Base-by-base conservation (phyloP, 2,113 vertebrate species). In the Agapornis roseicollis region DNA sequence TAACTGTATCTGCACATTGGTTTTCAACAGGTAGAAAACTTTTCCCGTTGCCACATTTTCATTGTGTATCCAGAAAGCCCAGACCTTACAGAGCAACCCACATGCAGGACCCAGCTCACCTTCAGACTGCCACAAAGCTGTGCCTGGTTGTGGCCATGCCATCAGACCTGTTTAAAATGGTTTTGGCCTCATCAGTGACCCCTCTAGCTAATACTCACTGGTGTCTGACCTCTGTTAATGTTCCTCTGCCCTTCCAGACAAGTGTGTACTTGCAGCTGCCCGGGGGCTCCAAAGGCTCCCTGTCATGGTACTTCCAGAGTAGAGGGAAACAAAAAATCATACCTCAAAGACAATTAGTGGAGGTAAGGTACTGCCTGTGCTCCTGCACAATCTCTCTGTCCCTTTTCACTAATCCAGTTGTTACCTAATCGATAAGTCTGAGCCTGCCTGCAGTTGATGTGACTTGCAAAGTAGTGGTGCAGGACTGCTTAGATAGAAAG, bases 21-120 rank as follows among this genome's bases (percentile, higher is more conserved):
- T 73, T 73, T 73, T 56, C 49, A 58, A 28, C 55, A 58, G 37
- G 23, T 16, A 82, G 47, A 69, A 74, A 58, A 28, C 5, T 52
- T 63, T 52, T 42, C 29, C 55, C 17, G 5, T 4, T 4, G 13
- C 18, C 47, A 22, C 3, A 0, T 29, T 63, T 72, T 37, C 2
- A 0, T 22, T 23, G 11, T 56, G 42, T 17, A 42, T 58, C 23
- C 82, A 65, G 55, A 74, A 86, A 82, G 41, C 15, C 41, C 64
- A 70, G 61, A 29, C 47, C 39, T 49, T 35, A 22, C 56, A 39
- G 8, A 50, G 31, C 44, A 86, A 39, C 49, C 27, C 27, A 27
- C 3, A 0, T 0, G 0, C 6, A 31, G 31, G 55, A 82, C 61
- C n/a, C 31, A 87, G 28, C 17, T 56, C 76, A 63, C 19, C 41